Conservation (phyloP, 1,140 invertebrate species). For the Bombus turneri region DNA sequence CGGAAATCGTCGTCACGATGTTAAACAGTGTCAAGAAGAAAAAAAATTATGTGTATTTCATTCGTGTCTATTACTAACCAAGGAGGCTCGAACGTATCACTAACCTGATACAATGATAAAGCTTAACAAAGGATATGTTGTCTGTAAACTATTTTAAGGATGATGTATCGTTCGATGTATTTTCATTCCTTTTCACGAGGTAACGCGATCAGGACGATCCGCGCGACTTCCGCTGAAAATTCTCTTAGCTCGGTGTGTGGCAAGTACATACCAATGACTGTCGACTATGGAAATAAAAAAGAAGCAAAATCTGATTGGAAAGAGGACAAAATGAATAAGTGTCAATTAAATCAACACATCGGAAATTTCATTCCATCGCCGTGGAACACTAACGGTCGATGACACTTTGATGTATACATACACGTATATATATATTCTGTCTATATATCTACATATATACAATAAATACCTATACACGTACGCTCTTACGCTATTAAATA, state of each 20-base stretch:
- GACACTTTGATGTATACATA: slow-evolving; percentile 28
- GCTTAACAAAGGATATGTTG: background rate
- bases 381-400: background rate
- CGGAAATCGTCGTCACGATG: background rate
- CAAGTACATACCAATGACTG: background rate
- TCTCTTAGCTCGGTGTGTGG: background rate
- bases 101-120: background rate
- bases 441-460: slow-evolving; percentile 50
- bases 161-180: slow-evolving; percentile 4
- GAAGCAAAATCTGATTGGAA: background rate
- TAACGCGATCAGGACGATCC: background rate
- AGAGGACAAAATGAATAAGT: slow-evolving; percentile 26
- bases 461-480: slow-evolving; percentile 36
- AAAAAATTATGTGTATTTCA: background rate
- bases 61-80: slow-evolving; percentile 5
- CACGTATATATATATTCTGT: slow-evolving; percentile 17
- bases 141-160: slow-evolving; percentile 18
- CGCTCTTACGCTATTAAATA: slow-evolving; percentile 19
- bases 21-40: background rate
- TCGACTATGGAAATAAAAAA: background rate
- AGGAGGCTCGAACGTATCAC: background rate
- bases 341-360: slow-evolving; percentile 61
- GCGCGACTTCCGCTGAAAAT: background rate
- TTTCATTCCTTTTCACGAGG: slow-evolving; percentile 10
- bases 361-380: slow-evolving; percentile 23